These are phyloP conservation scores for Triplophysa yarkandensis DNA, from an alignment of 2,797 vertebrate species.

Conservation along the genomic window DNA sequence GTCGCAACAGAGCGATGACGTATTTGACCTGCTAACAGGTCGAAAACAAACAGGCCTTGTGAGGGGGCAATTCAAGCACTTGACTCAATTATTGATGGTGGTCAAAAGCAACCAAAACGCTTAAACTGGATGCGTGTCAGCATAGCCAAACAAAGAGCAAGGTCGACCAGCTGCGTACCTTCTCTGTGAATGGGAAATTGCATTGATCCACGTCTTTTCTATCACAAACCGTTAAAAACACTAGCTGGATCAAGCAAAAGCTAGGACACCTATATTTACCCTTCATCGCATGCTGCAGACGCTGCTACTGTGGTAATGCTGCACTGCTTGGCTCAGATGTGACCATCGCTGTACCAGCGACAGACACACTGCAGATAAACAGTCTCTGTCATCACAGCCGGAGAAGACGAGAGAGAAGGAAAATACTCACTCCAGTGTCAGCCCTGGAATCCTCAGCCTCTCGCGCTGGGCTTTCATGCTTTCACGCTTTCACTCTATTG, in stretches of 20 bases:
- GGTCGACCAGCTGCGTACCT: slow-evolving; percentile 66
- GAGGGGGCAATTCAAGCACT: slow-evolving; percentile 62
- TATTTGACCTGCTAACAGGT: slow-evolving; percentile 29
- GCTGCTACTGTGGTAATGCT: slow-evolving; percentile 75
- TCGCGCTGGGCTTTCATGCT: slow-evolving; percentile 99
- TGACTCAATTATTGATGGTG: slow-evolving; percentile 67
- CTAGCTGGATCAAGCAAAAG: slow-evolving; percentile 59
- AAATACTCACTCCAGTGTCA: slow-evolving; percentile 99
- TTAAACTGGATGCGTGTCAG: slow-evolving; percentile 61
- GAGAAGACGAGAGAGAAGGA: slow-evolving; percentile 74
- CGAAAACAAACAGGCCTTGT: slow-evolving; percentile 72
- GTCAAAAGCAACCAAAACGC: slow-evolving; percentile 65
- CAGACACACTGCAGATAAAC: slow-evolving; percentile 74
- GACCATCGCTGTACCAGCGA: slow-evolving; percentile 33
- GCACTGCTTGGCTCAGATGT: slow-evolving; percentile 66
- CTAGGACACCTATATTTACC: slow-evolving; percentile 75
- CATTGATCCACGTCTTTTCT: slow-evolving; percentile 43
- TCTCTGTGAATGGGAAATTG: slow-evolving; percentile 47
- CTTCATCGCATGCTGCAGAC: slow-evolving; percentile 73
- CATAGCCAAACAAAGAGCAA: slow-evolving; percentile 69
- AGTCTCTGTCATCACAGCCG: slow-evolving; percentile 39
- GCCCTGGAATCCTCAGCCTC: slow-evolving; percentile 97
- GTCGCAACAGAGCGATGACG: slow-evolving; percentile 1
- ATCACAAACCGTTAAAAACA: slow-evolving; percentile 9
- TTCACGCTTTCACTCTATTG: slow-evolving; percentile 87